Evolutionary conservation across 2,888 invertebrate species (phyloP).

Genomic region (Coelopa pilipes): DNA sequence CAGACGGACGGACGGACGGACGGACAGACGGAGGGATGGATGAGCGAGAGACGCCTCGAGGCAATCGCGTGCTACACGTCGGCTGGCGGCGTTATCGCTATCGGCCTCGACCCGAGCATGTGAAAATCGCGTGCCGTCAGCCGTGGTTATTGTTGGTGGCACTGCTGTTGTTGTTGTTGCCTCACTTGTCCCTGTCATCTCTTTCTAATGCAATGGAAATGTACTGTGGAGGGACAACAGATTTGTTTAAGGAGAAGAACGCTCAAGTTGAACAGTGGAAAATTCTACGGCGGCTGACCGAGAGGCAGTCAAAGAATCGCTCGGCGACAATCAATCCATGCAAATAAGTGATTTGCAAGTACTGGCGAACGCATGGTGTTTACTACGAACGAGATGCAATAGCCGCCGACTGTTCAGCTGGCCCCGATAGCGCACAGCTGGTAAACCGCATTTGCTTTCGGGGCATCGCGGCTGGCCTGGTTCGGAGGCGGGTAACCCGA

Average conservation of each 20-base stretch:
- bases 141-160: background rate
- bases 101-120: slow-evolving; percentile 13
- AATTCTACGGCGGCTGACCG: background rate
- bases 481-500: no score
- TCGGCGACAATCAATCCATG: no score
- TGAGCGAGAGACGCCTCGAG: background rate
- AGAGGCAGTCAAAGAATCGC: no score
- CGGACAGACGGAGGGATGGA: background rate
- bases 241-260: background rate
- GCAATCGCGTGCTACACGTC: slow-evolving; percentile 27
- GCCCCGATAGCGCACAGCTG: no score
- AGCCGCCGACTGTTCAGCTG: no score
- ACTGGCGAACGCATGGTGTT: no score
- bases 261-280: background rate
- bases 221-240: background rate
- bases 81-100: slow-evolving; percentile 4
- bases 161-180: background rate
- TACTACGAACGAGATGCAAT: no score
- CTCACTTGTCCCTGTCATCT: background rate
- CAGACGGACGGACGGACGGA: background rate
- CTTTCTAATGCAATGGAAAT: background rate
- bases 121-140: slow-evolving; percentile 29
- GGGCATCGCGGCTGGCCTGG: no score
- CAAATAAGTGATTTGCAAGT: no score
- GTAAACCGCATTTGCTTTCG: no score